These are phyloP conservation scores for Thermophis baileyi DNA, from an alignment of 2,113 vertebrate species.

Conservation along the genomic window DNA sequence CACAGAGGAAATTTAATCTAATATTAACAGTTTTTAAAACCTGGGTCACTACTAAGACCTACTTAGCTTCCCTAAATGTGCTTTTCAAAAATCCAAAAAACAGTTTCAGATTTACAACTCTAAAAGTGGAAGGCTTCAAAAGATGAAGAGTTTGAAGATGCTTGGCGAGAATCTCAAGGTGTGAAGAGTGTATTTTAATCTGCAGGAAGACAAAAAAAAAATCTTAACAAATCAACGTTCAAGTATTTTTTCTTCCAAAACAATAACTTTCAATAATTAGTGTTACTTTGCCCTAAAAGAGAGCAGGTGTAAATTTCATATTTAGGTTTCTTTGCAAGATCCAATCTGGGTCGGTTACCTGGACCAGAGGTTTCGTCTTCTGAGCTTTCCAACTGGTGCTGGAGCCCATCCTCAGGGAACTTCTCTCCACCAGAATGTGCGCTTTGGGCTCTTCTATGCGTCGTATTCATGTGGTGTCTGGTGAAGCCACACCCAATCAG, in stretches of 20 bases:
- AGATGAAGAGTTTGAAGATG: background rate
- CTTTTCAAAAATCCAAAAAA: background rate
- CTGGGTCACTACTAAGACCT: background rate
- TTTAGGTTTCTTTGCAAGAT: background rate
- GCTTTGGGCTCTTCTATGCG: too few relatives aligned
- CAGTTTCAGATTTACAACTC: background rate
- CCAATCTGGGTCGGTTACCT: background rate
- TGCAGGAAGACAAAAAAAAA: background rate
- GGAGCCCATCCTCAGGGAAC: too few relatives aligned
- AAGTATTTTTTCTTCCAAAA: background rate
- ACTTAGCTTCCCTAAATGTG: background rate
- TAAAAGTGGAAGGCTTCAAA: background rate
- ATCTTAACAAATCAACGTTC: background rate
- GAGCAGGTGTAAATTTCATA: background rate
- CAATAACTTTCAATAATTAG: background rate
- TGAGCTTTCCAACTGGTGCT: background rate
- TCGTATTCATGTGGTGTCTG: background rate
- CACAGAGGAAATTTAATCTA: background rate
- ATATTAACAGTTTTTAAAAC: background rate
- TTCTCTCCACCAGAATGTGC: background rate
- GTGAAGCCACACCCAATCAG: background rate
- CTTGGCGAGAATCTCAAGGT: background rate
- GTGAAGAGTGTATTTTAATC: background rate
- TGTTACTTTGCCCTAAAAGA: constrained; percentile 7
- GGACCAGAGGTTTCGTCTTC: background rate